A percentile compares a stretch with the other conserved stretches of the same genome.
Evolutionary conservation across 92 coral and sea anemone genomes (phyloP).

Genomic region (Phymanthus crucifer): DNA sequence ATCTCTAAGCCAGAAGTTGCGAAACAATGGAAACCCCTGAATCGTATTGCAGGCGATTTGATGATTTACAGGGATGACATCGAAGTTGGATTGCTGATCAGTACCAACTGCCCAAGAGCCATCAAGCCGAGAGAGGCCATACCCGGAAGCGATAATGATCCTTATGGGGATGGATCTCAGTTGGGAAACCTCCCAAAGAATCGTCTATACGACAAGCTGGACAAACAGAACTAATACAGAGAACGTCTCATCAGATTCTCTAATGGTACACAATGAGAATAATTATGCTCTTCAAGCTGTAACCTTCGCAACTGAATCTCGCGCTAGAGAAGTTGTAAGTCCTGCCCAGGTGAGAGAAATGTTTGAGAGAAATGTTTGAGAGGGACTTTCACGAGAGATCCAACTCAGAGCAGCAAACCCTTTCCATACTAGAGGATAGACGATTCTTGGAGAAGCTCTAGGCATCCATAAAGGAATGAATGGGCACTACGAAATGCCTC

Average conservation of each 20-base stretch:
- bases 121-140: conserved; percentile 55
- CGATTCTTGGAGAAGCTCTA: too few relatives aligned
- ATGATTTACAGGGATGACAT: conserved; percentile 48
- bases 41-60: conserved; percentile 32
- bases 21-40: too few relatives aligned
- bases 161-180: conserved; percentile 54
- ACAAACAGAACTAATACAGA: conserved; percentile 37
- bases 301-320: conserved; percentile 33
- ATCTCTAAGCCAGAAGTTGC: too few relatives aligned
- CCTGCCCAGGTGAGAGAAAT: conserved; percentile 43
- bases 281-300: conserved; percentile 11
- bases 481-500: too few relatives aligned
- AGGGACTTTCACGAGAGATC: too few relatives aligned
- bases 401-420: too few relatives aligned
- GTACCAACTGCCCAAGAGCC: conserved; percentile 52
- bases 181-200: conserved; percentile 55
- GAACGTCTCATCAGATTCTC: neutral
- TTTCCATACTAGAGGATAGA: too few relatives aligned
- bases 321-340: conserved; percentile 49
- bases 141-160: conserved; percentile 42
- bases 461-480: too few relatives aligned
- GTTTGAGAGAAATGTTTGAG: conserved; percentile 59
- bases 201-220: conserved; percentile 23
- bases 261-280: neutral
- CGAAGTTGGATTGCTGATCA: conserved; percentile 45